Conservation (phyloP, 2,888 invertebrate genomes). For the Nephrotoma appendiculata region DNA sequence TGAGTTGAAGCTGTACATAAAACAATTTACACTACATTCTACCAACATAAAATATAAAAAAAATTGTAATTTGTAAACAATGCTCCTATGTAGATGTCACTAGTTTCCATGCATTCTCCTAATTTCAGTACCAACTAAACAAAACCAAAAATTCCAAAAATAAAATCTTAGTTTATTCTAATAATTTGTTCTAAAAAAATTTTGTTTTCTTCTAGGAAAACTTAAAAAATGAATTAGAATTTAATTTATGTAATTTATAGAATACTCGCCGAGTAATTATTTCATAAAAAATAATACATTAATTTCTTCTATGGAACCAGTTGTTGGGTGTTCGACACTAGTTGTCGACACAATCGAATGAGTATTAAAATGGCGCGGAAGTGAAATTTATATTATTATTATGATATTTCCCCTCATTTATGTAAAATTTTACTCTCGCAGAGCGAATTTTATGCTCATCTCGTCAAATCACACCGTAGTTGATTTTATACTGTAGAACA, state of each 20-base stretch:
- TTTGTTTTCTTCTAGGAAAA: constrained; percentile 4
- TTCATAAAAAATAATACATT: constrained; percentile 2
- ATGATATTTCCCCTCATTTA: not conserved
- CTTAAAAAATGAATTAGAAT: not conserved
- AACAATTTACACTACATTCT: not conserved
- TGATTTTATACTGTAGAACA: not conserved
- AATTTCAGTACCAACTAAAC: not conserved
- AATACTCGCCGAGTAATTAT: not conserved
- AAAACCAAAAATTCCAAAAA: not conserved
- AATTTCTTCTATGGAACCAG: not conserved
- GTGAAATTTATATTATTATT: constrained; percentile 3
- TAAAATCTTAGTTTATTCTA: not conserved
- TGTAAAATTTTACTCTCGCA: not conserved
- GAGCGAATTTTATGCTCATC: not conserved
- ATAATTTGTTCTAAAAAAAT: constrained; percentile 1
- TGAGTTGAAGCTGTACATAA: too few relatives aligned
- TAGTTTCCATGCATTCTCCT: not conserved
- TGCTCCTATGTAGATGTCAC: not conserved
- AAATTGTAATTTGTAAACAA: not conserved
- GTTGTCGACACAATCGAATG: not conserved
- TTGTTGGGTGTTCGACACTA: not conserved
- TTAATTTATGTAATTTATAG: constrained; percentile 1
- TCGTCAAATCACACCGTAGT: not conserved
- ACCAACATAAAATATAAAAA: not conserved
- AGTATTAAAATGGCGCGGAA: constrained; percentile 6